Percentiles rank a stretch among this genome's conserved stretches.
These are phyloP conservation scores for Phortica magna DNA, from an alignment of 2,888 invertebrate genomes.

Conservation along the genomic window DNA sequence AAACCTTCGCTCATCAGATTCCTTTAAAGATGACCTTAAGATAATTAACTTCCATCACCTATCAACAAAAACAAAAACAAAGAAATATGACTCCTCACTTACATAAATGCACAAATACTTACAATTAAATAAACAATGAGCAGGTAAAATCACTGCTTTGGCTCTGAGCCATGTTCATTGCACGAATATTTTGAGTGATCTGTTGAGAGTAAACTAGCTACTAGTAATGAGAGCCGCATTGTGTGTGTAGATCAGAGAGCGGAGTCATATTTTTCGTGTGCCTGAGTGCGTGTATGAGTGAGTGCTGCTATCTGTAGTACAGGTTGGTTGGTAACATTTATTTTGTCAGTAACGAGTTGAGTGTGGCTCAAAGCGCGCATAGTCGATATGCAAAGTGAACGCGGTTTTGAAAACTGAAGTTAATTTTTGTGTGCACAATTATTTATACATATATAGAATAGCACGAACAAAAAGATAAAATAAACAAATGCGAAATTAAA, in stretches of 20 bases:
- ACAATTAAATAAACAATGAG: background rate
- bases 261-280: slow-evolving; percentile 31
- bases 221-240: background rate
- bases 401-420: background rate
- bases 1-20: background rate
- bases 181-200: background rate
- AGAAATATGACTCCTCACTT: background rate
- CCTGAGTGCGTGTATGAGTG: slow-evolving; percentile 27
- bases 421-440: background rate
- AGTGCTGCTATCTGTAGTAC: slow-evolving; percentile 14
- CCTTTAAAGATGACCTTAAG: background rate
- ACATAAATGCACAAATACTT: background rate
- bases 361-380: slow-evolving; percentile 63
- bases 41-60: too few species aligned
- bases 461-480: slow-evolving; percentile 6
- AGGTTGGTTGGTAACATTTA: slow-evolving; percentile 56
- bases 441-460: slow-evolving; percentile 15
- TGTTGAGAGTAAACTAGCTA: background rate
- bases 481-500: slow-evolving; percentile 1
- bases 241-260: background rate
- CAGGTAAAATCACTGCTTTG: background rate
- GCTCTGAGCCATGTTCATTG: slow-evolving; percentile 5
- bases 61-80: background rate
- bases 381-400: background rate
- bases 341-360: slow-evolving; percentile 64